These are phyloP conservation scores for Caenorhabditis zanzibari DNA, from an alignment of 2,888 invertebrate species.

Conservation along the genomic window DNA sequence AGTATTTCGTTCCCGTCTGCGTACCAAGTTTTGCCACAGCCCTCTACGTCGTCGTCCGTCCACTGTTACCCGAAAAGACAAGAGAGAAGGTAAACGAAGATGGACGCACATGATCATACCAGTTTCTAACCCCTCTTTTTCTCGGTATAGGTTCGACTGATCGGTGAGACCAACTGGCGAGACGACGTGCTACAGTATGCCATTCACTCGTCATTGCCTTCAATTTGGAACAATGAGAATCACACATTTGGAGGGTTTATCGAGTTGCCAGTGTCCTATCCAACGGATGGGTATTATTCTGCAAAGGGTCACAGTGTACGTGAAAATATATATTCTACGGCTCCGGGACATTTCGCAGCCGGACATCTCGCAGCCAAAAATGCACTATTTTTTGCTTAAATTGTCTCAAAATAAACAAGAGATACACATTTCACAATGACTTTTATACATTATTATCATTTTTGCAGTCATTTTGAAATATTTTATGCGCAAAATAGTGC, in stretches of 20 bases:
- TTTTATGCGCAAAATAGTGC: too few relatives aligned
- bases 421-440: too few relatives aligned
- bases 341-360: too few relatives aligned
- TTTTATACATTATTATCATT: too few relatives aligned
- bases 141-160: constrained; percentile 66
- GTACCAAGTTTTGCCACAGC: constrained; percentile 77
- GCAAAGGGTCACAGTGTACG: constrained; percentile 61
- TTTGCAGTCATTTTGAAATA: too few relatives aligned
- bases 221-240: constrained; percentile 75
- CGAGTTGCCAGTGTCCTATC: constrained; percentile 73
- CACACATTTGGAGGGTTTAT: constrained; percentile 67
- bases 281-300: constrained; percentile 71
- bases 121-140: constrained; percentile 19
- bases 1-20: constrained; percentile 78
- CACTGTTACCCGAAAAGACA: constrained; percentile 80
- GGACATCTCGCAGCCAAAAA: too few relatives aligned
- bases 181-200: constrained; percentile 76
- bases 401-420: too few relatives aligned
- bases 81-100: constrained; percentile 73
- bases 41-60: constrained; percentile 78
- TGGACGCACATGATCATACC: constrained; percentile 28
- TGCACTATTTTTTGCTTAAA: too few relatives aligned
- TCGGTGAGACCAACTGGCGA: constrained; percentile 73
- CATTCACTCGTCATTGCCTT: constrained; percentile 68
- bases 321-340: neutral